Base-by-base conservation (phyloP, 1,140 invertebrate species). In the Brachionus manjavacas region DNA sequence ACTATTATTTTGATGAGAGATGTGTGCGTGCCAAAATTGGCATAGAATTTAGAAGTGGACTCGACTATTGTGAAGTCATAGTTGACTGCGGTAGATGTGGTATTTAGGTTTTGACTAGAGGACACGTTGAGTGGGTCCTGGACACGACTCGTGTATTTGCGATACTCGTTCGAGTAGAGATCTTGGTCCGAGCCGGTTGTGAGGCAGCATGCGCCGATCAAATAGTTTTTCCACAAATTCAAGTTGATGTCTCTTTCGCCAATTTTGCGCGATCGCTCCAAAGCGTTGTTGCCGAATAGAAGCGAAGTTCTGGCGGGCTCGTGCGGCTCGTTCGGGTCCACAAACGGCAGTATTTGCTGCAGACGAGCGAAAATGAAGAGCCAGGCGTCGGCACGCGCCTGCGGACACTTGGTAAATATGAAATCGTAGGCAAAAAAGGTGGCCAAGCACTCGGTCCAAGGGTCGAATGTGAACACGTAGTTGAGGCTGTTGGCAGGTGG, bases 221-320 rank as follows among this genome's bases (percentile, higher is more conserved):
- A 92, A 89, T 98, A 98, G 91, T 97, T 97, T 87, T 96, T 94
- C 96, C 96, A 99, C 0, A 97, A 91, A 88, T 94, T 93, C 90
- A 98, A 93, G 88, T 97, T 96, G 55, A 95, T 92, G 88, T 98
- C 96, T 86, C 95, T 90, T 90, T 97, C 95, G 86, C 94, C 96
- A 35, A 94, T 94, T 88, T 87, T 88, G 20, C 86, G 92, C 88
- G 93, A 92, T 88, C 95, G 88, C 39, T 99, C 90, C 8, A 99
- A 91, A 0, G 96, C 98, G 2, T 96, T 95, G 86, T 99, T 97
- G 89, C 94, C 97, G 9, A 96, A 94, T n/a, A 95, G 95, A 31
- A 95, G 96, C 87, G 83, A 92, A 55, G 25, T 87, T 86, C 66
- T 20, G 9, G 79, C 23, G 6, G 35, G 23, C 79, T 25, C 86